Percentiles rank a stretch among this genome's conserved stretches.
Evolutionary conservation across 2,797 vertebrate species (phyloP).

Genomic region (Buceros bicornis): DNA sequence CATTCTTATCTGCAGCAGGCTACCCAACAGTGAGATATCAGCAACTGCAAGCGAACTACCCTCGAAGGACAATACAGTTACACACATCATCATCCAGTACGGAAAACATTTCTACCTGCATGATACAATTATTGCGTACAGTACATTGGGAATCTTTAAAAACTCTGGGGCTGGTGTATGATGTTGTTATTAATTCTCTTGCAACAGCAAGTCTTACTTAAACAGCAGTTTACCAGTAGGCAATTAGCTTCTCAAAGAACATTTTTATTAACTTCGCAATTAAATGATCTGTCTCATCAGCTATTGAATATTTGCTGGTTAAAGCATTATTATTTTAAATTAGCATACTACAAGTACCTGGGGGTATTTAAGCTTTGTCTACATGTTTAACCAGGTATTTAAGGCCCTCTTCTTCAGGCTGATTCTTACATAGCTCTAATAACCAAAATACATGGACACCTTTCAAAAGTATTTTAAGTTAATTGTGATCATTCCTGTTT

Average conservation of each 20-base stretch:
- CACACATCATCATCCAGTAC: constrained; percentile 48
- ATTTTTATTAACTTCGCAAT: constrained; percentile 75
- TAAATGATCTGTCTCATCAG: constrained; percentile 63
- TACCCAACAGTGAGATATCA: constrained; percentile 71
- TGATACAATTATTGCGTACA: constrained; percentile 38
- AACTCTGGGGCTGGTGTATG: constrained; percentile 25
- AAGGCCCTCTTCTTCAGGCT: constrained; percentile 27
- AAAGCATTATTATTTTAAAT: constrained; percentile 75
- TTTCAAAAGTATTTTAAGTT: not conserved
- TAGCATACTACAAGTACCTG: constrained; percentile 41
- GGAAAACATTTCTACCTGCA: constrained; percentile 68
- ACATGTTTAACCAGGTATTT: constrained; percentile 20
- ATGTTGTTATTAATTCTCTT: constrained; percentile 52
- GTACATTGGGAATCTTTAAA: constrained; percentile 47
- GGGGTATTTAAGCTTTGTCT: constrained; percentile 23
- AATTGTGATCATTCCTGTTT: not conserved
- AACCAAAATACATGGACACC: not conserved
- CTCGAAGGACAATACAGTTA: constrained; percentile 75
- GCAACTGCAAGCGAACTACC: constrained; percentile 73
- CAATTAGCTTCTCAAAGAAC: constrained; percentile 77
- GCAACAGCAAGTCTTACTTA: constrained; percentile 73
- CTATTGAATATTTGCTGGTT: constrained; percentile 60
- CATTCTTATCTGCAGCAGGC: constrained; percentile 83
- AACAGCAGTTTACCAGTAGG: constrained; percentile 76
- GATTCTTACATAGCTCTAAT: constrained; percentile 1